Evolutionary conservation across 2,113 vertebrate species (phyloP).

Genomic region (Fulmarus glacialis): DNA sequence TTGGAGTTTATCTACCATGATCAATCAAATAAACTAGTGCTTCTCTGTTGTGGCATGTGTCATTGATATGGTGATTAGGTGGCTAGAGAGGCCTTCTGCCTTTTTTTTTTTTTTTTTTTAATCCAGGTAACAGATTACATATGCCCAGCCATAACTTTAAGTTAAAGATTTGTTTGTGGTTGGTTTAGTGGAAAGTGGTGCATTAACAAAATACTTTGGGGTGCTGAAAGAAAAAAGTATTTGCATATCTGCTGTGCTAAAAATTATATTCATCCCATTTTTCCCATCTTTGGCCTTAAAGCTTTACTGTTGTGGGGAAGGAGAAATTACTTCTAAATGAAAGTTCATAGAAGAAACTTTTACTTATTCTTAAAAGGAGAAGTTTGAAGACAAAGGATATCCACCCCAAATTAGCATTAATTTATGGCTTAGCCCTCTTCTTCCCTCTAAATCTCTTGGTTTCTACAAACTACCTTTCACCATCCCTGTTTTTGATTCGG

Average conservation of each 20-base stretch:
- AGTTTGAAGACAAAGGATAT: not conserved
- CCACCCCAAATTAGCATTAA: not conserved
- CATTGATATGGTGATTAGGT: conserved; percentile 99
- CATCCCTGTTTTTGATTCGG: not conserved
- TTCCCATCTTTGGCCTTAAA: not conserved
- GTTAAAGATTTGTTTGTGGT: conserved; percentile 56
- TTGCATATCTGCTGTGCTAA: not conserved
- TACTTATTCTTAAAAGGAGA: not conserved
- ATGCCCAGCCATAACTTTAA: conserved; percentile 47
- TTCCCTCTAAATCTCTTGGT: not conserved
- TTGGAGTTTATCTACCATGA: conserved; percentile 99
- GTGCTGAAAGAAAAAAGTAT: not conserved
- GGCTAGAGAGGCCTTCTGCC: conserved; percentile 87
- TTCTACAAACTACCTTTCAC: not conserved
- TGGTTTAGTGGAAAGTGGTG: conserved; percentile 59
- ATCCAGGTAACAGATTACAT: conserved; percentile 79
- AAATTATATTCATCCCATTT: not conserved
- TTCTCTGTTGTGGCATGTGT: conserved; percentile 95
- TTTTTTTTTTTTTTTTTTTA: conserved; percentile 11
- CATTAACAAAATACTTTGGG: conserved; percentile 54
- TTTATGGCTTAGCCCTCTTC: not conserved
- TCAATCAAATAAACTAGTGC: conserved; percentile 90
- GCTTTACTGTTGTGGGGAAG: not conserved
- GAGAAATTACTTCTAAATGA: not conserved
- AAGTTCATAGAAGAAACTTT: not conserved